A percentile compares a stretch with the other conserved stretches of the same genome.
These are phyloP conservation scores for Gryon sp. DNA, from an alignment of 1,140 invertebrate species.

Conservation along the genomic window DNA sequence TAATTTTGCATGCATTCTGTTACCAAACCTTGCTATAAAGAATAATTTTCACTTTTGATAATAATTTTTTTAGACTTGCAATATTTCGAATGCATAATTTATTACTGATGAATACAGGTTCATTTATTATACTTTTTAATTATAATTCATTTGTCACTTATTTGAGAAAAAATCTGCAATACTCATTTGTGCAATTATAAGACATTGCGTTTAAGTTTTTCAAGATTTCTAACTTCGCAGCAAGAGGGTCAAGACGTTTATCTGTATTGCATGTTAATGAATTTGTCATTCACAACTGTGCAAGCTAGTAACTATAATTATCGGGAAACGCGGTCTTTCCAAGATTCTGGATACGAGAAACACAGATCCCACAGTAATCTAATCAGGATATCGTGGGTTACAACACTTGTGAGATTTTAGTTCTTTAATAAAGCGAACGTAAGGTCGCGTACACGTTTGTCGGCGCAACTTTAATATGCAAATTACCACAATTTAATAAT, in stretches of 20 bases:
- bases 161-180: too few relatives aligned
- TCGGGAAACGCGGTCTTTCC: conserved; percentile 38
- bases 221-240: too few relatives aligned
- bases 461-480: conserved; percentile 45
- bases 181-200: too few relatives aligned
- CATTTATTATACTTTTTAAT: too few relatives aligned
- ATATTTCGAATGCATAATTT: too few relatives aligned
- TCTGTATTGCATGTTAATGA: conserved; percentile 16
- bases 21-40: too few relatives aligned
- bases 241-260: neutral
- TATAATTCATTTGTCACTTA: too few relatives aligned
- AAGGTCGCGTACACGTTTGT: conserved; percentile 35
- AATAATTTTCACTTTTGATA: too few relatives aligned
- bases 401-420: conserved; percentile 53
- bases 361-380: conserved; percentile 58
- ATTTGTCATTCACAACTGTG: conserved; percentile 38
- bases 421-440: conserved; percentile 36
- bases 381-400: conserved; percentile 54
- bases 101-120: too few relatives aligned
- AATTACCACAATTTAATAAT: conserved; percentile 14
- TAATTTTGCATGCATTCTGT: too few relatives aligned
- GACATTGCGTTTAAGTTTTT: too few relatives aligned
- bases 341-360: conserved; percentile 39
- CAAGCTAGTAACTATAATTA: conserved; percentile 29
- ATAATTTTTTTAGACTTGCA: too few relatives aligned